Conservation (phyloP, 2,888 invertebrate genomes). For the Mimachlamys varia region DNA sequence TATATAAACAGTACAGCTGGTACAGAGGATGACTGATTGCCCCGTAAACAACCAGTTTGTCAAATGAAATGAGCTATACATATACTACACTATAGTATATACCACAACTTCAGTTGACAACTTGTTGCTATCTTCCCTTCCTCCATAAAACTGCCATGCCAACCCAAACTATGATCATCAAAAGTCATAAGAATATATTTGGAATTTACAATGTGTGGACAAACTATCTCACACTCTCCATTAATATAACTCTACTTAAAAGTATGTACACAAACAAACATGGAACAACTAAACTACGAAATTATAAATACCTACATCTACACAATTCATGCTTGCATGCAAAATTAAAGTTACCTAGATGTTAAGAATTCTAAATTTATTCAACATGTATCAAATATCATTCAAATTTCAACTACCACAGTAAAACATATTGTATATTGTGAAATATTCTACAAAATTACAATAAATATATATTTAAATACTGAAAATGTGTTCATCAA, state of each 20-base stretch:
- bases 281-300: neutral
- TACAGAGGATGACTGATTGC: slow-evolving; percentile 27
- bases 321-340: slow-evolving; percentile 9
- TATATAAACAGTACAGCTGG: slow-evolving; percentile 13
- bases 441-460: neutral
- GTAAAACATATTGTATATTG: neutral
- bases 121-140: neutral
- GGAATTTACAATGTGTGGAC: neutral
- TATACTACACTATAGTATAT: neutral
- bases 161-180: neutral
- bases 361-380: neutral
- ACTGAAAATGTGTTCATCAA: too few species aligned
- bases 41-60: neutral
- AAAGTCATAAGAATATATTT: neutral
- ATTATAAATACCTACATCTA: neutral
- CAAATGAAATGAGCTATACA: neutral
- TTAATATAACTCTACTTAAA: neutral
- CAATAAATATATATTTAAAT: neutral
- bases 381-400: neutral
- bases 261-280: neutral
- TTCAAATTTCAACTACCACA: neutral
- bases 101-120: neutral
- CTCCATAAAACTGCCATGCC: slow-evolving; percentile 2
- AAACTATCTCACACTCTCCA: neutral
- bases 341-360: neutral